Evolutionary conservation across 2,888 invertebrate species (phyloP), one percentile per base, ranked within the genome.

Genomic region (Diarsia dahlii): DNA sequence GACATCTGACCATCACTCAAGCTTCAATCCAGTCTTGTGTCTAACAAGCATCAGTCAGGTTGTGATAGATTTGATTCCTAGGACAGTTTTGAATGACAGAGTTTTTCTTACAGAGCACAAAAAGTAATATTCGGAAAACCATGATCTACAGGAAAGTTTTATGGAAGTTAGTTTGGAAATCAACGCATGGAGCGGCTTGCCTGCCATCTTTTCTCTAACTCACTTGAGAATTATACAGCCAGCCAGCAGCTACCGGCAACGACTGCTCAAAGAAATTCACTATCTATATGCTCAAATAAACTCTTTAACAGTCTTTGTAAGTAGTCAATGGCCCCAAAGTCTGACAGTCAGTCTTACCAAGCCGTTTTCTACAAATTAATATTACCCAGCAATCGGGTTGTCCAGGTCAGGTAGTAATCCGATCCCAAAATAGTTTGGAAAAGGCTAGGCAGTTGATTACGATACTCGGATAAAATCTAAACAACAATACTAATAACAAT

Each of bases 21-120:
- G 5, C 56, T 58, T 67, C 76, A 75, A 66, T 45, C 63, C 80
- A 60, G 1, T 34, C 15, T 72, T 58, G 39, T 60, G 23, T 74
- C 46, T 10, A 74, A 34, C 80, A 52, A 13, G 12, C 28, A n/a
- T 66, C 64, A 46, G 10, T 56, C 63, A 39, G 13, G 9, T 48
- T 60, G 34, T 18, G 50, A 54, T 9, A 18, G 12, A 28, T 15
- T 13, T 13, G 28, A 18, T 46, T 46, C 52, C 20, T 50, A 10
- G 5, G 13, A 45, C 45, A 60, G 34, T 50, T 39, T 60, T 12
- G 10, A 28, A n/a, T 10, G 18, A 48, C 48, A 46, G 46, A 1
- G 6, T 6, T 68, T 50, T 45, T 28, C 18, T 4, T 4, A 28
- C 9, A 39, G 12, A 67, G 48, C 5, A 54, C 23, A n/a, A 20